Conservation (phyloP, 2,888 invertebrate genomes). For the Chymomyza caudatula region DNA sequence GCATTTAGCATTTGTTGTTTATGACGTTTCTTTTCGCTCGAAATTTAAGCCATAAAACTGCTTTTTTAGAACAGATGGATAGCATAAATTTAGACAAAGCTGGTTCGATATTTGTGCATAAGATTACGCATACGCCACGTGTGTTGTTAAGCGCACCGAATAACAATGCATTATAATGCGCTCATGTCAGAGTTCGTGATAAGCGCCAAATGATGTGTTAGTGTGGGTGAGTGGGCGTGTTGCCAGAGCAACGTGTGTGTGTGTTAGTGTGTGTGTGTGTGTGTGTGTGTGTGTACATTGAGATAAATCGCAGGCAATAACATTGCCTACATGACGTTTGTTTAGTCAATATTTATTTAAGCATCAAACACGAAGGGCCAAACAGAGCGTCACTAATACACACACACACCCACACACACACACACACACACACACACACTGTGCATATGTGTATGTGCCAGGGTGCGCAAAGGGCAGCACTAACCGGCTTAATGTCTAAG, state of each 20-base stretch:
- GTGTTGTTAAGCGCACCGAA: neutral
- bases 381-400: slow-evolving; percentile 2
- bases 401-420: slow-evolving; percentile 8
- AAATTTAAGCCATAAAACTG: slow-evolving; percentile 55
- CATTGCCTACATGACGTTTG: slow-evolving; percentile 48
- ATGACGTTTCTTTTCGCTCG: slow-evolving; percentile 24
- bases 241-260: neutral
- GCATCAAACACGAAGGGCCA: slow-evolving; percentile 23
- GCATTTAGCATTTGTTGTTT: slow-evolving; percentile 28
- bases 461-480: neutral
- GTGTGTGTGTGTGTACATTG: slow-evolving; percentile 32
- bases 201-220: neutral
- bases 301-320: slow-evolving; percentile 52
- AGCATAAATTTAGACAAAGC: slow-evolving; percentile 20
- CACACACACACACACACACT: slow-evolving; percentile 5
- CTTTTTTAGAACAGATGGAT: slow-evolving; percentile 7
- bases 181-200: slow-evolving; percentile 11
- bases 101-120: slow-evolving; percentile 11
- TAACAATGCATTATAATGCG: slow-evolving; percentile 25
- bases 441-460: neutral
- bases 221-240: neutral
- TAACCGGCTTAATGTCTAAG: slow-evolving; percentile 31
- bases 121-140: slow-evolving; percentile 45
- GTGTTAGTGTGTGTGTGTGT: neutral
- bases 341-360: slow-evolving; percentile 65